Base-by-base conservation (phyloP, 2,113 vertebrate species). In the Triplophysa siluroides region DNA sequence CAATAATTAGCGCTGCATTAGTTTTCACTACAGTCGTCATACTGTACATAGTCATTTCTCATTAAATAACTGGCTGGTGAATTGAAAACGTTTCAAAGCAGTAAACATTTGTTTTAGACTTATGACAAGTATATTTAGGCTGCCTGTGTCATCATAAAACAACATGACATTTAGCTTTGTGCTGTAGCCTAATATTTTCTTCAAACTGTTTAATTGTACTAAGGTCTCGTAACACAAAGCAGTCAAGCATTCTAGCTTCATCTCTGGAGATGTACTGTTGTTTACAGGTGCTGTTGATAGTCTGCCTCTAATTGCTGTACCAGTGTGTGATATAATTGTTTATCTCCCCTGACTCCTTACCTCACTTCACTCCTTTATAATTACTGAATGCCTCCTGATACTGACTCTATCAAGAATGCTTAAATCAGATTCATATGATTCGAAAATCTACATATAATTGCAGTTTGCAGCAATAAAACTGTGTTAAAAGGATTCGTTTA, bases 261-360 rank as follows among this genome's bases (percentile, higher is more conserved):
- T 78, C 45, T 64, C 66, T 7, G 50, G 78, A 75, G 63, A 33
- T 43, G 50, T 2, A 18, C 0, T 43, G 21, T 78, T 83, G 71
- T 78, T 86, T 81, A 50, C n/a, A 41, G 26, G 61, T 62, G 60
- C 26, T 74, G 67, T 41, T 68, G 62, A 61, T 56, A 54, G 11
- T 21, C 71, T 50, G 58, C 4, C 33, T 75, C 65, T 86, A 81
- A 85, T 86, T 74, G 50, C 23, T 19, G 47, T 54, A 16, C 83
- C 61, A 75, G 0, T 78, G 86, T 78, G 90, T 26, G 80, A 81
- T 10, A 11, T 87, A 87, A 88, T 83, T 87, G 84, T 76, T 73
- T 47, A 16, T 63, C 75, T 82, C 76, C 61, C 82, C 80, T 65
- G 78, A 76, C 65, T 71, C 33, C 33, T 43, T 56, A 75, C 38